These are phyloP conservation scores for Tiliacea citrago DNA, from an alignment of 2,888 invertebrate species.

Conservation along the genomic window DNA sequence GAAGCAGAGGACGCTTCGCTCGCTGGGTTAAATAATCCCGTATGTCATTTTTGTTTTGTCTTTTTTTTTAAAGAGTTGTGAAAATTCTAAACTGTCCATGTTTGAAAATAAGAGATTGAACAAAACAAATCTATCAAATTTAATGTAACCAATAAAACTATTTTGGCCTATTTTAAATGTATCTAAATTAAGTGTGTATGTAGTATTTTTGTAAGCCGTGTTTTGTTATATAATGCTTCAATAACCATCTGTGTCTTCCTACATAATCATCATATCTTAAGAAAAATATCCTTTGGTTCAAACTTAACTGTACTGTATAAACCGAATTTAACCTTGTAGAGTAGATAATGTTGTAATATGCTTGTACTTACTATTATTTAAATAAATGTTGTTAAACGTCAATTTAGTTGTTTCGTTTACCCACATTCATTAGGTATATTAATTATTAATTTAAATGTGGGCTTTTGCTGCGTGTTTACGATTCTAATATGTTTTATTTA, in stretches of 20 bases:
- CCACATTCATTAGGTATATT: background rate
- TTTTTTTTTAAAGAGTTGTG: too few relatives aligned
- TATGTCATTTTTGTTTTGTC: too few relatives aligned
- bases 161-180: background rate
- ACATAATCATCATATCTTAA: background rate
- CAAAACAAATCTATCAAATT: background rate
- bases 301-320: slow-evolving; percentile 27
- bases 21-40: too few relatives aligned
- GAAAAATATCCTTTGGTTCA: background rate
- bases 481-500: too few relatives aligned
- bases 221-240: background rate
- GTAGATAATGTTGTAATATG: slow-evolving; percentile 6
- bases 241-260: background rate
- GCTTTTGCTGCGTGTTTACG: too few relatives aligned
- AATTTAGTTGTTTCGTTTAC: slow-evolving; percentile 2
- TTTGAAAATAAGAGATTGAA: background rate
- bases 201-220: background rate
- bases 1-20: too few relatives aligned
- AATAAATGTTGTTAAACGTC: slow-evolving; percentile 19
- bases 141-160: background rate
- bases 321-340: slow-evolving; percentile 45
- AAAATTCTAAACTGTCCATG: too few relatives aligned
- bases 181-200: background rate
- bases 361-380: slow-evolving; percentile 3
- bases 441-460: too few relatives aligned